Evolutionary conservation across 2,113 vertebrate genomes (phyloP), one percentile per base, ranked within the genome.

Genomic region (Chamaea fasciata): DNA sequence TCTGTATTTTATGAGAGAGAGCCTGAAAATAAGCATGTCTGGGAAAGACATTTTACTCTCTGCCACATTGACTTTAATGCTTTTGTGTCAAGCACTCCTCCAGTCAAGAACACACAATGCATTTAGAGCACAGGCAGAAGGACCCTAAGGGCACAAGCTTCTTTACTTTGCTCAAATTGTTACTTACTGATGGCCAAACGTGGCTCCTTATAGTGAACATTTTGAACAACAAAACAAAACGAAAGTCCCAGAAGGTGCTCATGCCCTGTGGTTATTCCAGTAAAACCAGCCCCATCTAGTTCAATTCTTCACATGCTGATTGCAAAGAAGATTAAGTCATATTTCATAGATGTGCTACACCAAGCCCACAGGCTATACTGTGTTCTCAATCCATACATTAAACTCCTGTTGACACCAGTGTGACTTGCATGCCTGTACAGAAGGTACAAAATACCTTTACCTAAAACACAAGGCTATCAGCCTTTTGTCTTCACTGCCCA

Each of bases 321-420:
- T 74, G 74, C 2, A 6, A 86, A n/a, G 49, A 78, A 93, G 60
- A 92, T 74, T 75, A 92, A 77, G 27, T 49, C 26, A 11, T 75
- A 64, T 84, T 88, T 74, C 82, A 94, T 0, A 87, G 56, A 85
- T 39, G 31, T 57, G 77, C 73, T 62, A 15, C 4, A 73, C 21
- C 55, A 83, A 74, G 56, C 89, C 92, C 57, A 7, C 67, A 89
- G 92, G 81, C 59, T 69, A 83, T 22, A 23, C 37, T 42, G 31
- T 60, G 74, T 69, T 90, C 75, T 85, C 47, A 92, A 89, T 92
- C 68, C 92, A 94, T 81, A 94, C 60, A 90, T 93, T 83, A 92
- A 95, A 90, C 42, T 82, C 74, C 42, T 80, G 42, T 87, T 90
- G 59, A 78, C 74, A 76, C 42, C 11, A 11, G 28, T 62, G 53